Evolutionary conservation across 30 jellyfish, hydroid and myxozoan species (phyloP).

Genomic region (Aurelia aurita complex sp. Pacific): DNA sequence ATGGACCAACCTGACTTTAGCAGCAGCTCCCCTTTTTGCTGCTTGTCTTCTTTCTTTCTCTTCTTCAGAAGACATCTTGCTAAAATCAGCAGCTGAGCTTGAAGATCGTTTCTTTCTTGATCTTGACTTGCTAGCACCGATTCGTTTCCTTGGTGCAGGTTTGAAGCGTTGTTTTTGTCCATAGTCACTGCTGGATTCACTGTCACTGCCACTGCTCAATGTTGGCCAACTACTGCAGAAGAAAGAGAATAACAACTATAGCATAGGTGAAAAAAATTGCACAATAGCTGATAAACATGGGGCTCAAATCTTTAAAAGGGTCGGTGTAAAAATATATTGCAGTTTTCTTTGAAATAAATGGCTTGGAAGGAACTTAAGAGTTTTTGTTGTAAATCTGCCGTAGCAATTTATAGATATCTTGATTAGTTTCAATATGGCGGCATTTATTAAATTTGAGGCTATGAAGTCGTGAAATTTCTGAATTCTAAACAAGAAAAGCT

Average conservation of each 20-base stretch:
- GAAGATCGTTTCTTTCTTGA: constrained; percentile 48
- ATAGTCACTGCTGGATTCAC: constrained; percentile 88
- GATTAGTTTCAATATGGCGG: too few species aligned
- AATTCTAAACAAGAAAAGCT: too few species aligned
- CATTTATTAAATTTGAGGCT: too few species aligned
- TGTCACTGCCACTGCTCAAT: constrained; percentile 83
- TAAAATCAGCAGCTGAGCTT: constrained; percentile 29
- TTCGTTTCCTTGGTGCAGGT: constrained; percentile 38
- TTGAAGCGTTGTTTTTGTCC: constrained; percentile 59
- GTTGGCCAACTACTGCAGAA: constrained; percentile 86
- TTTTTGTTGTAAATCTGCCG: too few species aligned
- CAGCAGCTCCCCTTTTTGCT: constrained; percentile 54
- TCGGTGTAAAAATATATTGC: too few species aligned
- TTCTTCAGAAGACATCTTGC: constrained; percentile 36
- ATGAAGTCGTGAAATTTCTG: too few species aligned
- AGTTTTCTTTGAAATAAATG: too few species aligned
- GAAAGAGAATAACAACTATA: not conserved
- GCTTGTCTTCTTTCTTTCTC: constrained; percentile 44
- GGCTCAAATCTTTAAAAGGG: too few species aligned
- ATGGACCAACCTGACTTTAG: constrained; percentile 44
- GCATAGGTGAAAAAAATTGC: not conserved
- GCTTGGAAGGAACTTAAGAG: too few species aligned
- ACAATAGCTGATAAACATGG: too few species aligned
- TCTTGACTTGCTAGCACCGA: constrained; percentile 14
- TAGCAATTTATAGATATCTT: too few species aligned